Percentiles rank a stretch among this genome's conserved stretches.
phyloP scores from a whole-genome alignment of 2,888 invertebrate species.

The Cistogaster globosa region DNA sequence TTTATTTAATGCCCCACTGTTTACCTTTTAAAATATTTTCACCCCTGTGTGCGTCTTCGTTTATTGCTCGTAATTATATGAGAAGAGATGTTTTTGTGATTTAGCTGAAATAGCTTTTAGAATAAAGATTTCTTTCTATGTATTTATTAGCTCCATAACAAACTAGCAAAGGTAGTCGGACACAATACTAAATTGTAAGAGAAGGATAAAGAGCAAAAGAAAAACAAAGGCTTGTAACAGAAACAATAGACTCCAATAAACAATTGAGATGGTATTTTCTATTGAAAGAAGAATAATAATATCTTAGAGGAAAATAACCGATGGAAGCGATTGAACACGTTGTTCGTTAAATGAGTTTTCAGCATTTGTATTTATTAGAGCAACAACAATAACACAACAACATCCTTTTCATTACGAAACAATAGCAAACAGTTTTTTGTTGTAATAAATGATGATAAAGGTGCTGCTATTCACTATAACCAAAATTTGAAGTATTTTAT shows the following conservation, averaged over 20 bases:
- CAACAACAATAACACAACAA: constrained; percentile 39
- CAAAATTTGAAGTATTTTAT: constrained; percentile 8
- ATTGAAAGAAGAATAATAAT: constrained; percentile 56
- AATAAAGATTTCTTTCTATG: constrained; percentile 42
- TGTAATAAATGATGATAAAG: constrained; percentile 32
- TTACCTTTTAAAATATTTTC: too few species aligned
- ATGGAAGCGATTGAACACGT: constrained; percentile 68
- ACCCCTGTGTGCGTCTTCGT: too few species aligned
- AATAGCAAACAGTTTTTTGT: constrained; percentile 23
- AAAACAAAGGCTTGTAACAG: not conserved
- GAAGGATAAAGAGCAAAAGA: not conserved
- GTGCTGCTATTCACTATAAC: constrained; percentile 5
- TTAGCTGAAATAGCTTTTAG: constrained; percentile 61
- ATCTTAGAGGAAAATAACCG: constrained; percentile 63
- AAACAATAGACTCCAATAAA: constrained; percentile 69
- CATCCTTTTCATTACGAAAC: constrained; percentile 32
- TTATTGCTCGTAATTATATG: constrained; percentile 24
- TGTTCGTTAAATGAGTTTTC: constrained; percentile 17
- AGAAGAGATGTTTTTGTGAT: constrained; percentile 26
- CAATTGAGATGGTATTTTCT: constrained; percentile 65
- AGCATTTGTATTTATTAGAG: constrained; percentile 31
- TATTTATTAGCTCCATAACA: constrained; percentile 38
- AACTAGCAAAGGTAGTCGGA: not conserved
- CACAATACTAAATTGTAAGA: not conserved
- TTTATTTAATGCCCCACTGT: too few species aligned